phyloP scores from a whole-genome alignment of 2,888 invertebrate genomes.

The Cephus runcator region DNA sequence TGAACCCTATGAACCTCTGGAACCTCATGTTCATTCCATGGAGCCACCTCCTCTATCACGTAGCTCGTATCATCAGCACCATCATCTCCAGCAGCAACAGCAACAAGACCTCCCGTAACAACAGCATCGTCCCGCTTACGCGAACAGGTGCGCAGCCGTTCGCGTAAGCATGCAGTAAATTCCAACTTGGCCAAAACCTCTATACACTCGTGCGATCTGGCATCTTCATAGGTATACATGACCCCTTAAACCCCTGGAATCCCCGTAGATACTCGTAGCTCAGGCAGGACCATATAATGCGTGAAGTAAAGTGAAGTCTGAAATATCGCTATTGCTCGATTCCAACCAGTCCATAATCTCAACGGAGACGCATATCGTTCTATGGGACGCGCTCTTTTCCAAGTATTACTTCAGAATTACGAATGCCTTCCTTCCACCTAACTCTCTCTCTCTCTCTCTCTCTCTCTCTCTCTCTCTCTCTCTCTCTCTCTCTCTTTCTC shows the following conservation, averaged over 20 bases:
- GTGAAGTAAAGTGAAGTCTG: slow-evolving; percentile 37
- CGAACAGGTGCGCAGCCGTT: slow-evolving; percentile 50
- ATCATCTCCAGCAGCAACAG: too few relatives aligned
- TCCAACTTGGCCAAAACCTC: slow-evolving; percentile 50
- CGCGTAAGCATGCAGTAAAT: slow-evolving; percentile 55
- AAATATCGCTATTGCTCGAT: slow-evolving; percentile 38
- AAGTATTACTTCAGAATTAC: background rate
- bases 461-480: too few relatives aligned
- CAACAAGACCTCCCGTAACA: background rate
- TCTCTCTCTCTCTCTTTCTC: background rate
- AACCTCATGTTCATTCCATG: background rate
- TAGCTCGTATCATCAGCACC: background rate
- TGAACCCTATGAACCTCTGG: background rate
- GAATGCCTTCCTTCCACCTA: background rate
- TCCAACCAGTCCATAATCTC: slow-evolving; percentile 18
- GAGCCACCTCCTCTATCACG: background rate
- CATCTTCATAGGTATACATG: slow-evolving; percentile 9
- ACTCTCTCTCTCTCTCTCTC: too few relatives aligned
- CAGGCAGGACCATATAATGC: slow-evolving; percentile 39
- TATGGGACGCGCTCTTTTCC: too few relatives aligned
- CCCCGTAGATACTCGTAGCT: background rate
- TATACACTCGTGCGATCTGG: slow-evolving; percentile 8
- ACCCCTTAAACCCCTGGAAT: slow-evolving; percentile 13
- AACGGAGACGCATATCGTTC: too few relatives aligned
- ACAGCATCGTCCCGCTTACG: slow-evolving; percentile 14